Evolutionary conservation across 2,797 vertebrate species (phyloP), one percentile per base, ranked within the genome.

Genomic region (Danio kyathit): DNA sequence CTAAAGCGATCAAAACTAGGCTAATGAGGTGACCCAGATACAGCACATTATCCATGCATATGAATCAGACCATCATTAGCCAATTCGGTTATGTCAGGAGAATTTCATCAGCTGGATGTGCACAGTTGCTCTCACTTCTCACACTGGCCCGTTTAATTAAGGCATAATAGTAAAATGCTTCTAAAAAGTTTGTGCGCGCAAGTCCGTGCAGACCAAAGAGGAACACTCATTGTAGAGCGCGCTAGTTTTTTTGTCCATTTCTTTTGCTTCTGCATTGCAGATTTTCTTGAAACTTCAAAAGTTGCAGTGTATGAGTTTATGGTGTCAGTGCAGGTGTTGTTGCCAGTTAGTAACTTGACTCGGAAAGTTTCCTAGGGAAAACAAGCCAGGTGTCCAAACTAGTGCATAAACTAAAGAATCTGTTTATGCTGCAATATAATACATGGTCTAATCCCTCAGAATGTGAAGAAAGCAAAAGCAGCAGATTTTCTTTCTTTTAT

Each of bases 81-180:
- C 76, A 81, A 82, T 82, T 83, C 81, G 67, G 75, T 79, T 83
- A 83, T 87, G 83, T 85, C 83, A 82, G 48, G 83, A 83, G 83
- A 85, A 80, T 87, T 87, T 87, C 83, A 87, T 87, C 86, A 83
- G 86, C 81, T 83, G 65, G 71, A 74, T 65, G 61, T 76, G 59
- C 79, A 69, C 64, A 82, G 83, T 79, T 83, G 64, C 59, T 56
- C 72, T 83, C 76, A 72, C 79, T 83, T 69, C 46, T 76, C 61
- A 41, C 46, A 51, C 70, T 72, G 69, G 84, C 66, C 65, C 52
- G 41, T 75, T 81, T 85, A 84, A 81, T 81, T 86, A 82, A 84
- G 52, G 70, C 79, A 51, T 84, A 81, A 74, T 69, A 74, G 63
- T 67, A 80, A 66, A 81, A 81, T 40, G 61, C 57, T 56, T 54